Evolutionary conservation across 2,113 vertebrate species (phyloP).

Genomic region (Orthochromis indermauri): DNA sequence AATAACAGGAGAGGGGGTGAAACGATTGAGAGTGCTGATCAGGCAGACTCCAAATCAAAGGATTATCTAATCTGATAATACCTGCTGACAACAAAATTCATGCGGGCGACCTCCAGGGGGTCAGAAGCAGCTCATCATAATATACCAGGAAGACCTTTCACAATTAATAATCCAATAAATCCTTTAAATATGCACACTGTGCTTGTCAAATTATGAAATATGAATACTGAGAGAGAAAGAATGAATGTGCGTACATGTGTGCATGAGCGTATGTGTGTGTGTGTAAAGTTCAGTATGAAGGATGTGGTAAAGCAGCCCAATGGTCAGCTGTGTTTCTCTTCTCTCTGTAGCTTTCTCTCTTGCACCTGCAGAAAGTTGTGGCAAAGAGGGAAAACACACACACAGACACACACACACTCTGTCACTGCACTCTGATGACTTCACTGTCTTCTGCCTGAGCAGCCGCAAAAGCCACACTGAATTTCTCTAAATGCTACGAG

Average conservation of each 20-base stretch:
- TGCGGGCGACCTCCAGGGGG: not conserved
- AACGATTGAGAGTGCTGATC: slow-evolving; percentile 40
- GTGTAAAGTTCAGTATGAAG: slow-evolving; percentile 4
- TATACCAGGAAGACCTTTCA: slow-evolving; percentile 3
- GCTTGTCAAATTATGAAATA: not conserved
- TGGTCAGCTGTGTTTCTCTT: slow-evolving; percentile 41
- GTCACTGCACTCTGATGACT: not conserved
- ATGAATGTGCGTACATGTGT: not conserved
- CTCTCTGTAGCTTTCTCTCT: not conserved
- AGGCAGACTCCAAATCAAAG: slow-evolving; percentile 37
- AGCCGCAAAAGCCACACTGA: not conserved
- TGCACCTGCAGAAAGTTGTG: slow-evolving; percentile 39
- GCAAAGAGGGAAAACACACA: not conserved
- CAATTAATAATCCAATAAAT: slow-evolving; percentile 8
- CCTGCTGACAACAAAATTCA: slow-evolving; percentile 17
- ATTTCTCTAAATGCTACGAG: not conserved
- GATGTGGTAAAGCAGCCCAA: slow-evolving; percentile 43
- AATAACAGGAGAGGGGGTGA: not conserved
- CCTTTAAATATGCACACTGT: not conserved
- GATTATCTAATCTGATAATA: slow-evolving; percentile 52
- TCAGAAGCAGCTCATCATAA: slow-evolving; percentile 38
- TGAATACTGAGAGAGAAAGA: not conserved
- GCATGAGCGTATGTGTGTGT: not conserved
- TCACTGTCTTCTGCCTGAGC: not conserved
- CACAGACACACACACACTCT: not conserved